Evolutionary conservation across 2,113 vertebrate genomes (phyloP), one percentile per base, ranked within the genome.

Genomic region (Lichenostomus cassidix): DNA sequence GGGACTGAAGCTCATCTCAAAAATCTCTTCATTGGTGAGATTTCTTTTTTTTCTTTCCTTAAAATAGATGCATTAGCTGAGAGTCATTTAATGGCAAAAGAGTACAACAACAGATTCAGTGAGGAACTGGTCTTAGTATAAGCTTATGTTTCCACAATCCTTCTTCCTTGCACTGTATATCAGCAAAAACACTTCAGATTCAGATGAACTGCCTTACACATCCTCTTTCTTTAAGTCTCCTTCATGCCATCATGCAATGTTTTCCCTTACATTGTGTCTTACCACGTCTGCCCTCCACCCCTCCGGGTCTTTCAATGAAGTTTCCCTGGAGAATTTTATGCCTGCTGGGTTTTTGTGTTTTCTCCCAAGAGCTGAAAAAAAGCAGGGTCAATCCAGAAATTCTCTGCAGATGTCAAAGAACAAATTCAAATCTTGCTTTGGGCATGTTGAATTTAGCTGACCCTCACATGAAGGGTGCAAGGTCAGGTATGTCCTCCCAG

Each of bases 341-440:
- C 11, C 20, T 68, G 23, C 1, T 2, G 21, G 12, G 24, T 49
- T 67, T 75, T 6, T 8, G 2, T 2, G 0, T 2, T 67, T 14
- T 11, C 12, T 9, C 8, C 24, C 31, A 75, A 46, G 23, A 59
- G 25, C 10, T 9, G 10, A 41, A 42, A 47, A 68, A 64, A 87
- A 39, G 4, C 15, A 53, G 29, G 39, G 5, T 41, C 50, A 56
- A 3, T 39, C 59, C 41, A 46, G 29, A 64, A 1, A 0, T 39
- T 44, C 44, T 67, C 24, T 39, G 25, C 33, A 55, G 23, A 50
- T 85, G 16, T 20, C 29, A 71, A 82, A 87, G 39, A 76, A 83
- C 10, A 60, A 75, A 71, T 39, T 59, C 28, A 63, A 59, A 24
- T 33, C 44, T 47, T 75, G 18, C 11, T 87, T 53, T 71, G 39